phyloP scores from a whole-genome alignment of 2,797 vertebrate genomes.

The Parauchenoglanis ngamensis region DNA sequence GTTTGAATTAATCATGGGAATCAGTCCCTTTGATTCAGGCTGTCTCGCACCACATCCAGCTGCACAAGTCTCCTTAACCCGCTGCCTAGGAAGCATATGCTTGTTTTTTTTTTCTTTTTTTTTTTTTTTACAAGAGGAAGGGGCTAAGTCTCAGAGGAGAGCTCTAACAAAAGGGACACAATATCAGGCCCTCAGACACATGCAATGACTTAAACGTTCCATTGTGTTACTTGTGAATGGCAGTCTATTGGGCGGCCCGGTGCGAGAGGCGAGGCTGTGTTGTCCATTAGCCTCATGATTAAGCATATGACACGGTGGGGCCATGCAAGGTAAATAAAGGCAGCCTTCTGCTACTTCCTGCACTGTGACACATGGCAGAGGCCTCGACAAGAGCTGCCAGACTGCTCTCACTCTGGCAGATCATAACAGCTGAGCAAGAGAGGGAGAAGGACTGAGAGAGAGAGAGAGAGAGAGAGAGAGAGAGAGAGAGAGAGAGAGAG shows the following conservation, averaged over 20 bases:
- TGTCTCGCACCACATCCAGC: constrained; percentile 76
- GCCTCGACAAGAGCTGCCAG: constrained; percentile 47
- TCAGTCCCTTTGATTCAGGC: constrained; percentile 74
- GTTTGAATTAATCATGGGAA: constrained; percentile 87
- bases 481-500: constrained; percentile 56
- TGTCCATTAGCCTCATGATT: constrained; percentile 97
- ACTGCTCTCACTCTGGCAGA: constrained; percentile 43
- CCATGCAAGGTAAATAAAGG: constrained; percentile 90
- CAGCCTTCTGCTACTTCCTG: constrained; percentile 94
- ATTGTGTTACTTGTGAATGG: constrained; percentile 98
- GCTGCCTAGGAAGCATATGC: constrained; percentile 90
- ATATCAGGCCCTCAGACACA: constrained; percentile 83
- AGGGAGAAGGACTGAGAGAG: constrained; percentile 43
- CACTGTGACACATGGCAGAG: constrained; percentile 71
- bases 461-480: constrained; percentile 52
- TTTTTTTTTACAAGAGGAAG: constrained; percentile 60
- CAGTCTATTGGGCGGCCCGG: constrained; percentile 81
- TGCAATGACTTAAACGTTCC: constrained; percentile 93
- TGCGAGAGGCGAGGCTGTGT: constrained; percentile 78
- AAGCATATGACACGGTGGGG: constrained; percentile 94
- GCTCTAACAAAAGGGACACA: constrained; percentile 85
- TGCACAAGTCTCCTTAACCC: constrained; percentile 83
- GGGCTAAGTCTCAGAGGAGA: constrained; percentile 78
- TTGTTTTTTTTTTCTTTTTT: constrained; percentile 59
- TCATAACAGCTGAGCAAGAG: constrained; percentile 56